These are phyloP conservation scores for Pogonomyrmex californicus DNA, from an alignment of 1,140 invertebrate genomes.

Conservation along the genomic window DNA sequence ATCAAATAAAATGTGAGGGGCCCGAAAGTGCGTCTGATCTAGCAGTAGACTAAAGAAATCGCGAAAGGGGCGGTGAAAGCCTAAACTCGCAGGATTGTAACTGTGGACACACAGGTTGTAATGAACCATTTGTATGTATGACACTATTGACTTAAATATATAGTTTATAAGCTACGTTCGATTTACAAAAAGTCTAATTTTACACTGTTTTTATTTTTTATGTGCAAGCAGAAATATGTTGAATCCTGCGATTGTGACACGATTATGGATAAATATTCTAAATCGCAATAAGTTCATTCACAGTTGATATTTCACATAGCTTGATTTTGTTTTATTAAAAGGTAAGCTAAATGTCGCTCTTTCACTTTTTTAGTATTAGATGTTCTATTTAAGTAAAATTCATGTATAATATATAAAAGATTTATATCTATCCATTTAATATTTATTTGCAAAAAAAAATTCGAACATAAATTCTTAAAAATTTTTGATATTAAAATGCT, in stretches of 20 bases:
- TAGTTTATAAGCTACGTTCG: slow-evolving; percentile 57
- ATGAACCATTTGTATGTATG: slow-evolving; percentile 61
- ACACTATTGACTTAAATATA: slow-evolving; percentile 64
- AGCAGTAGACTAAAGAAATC: slow-evolving; percentile 40
- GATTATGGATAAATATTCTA: slow-evolving; percentile 11
- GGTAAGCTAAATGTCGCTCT: neutral
- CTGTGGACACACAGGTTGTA: slow-evolving; percentile 57
- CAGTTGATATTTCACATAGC: neutral
- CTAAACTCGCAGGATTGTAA: slow-evolving; percentile 58
- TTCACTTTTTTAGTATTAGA: neutral
- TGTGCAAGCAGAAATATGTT: neutral
- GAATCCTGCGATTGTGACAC: neutral
- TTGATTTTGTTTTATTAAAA: slow-evolving; percentile 5
- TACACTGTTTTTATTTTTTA: slow-evolving; percentile 39
- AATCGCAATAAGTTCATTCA: neutral
- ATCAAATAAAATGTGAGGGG: neutral
- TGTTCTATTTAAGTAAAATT: slow-evolving; percentile 6
- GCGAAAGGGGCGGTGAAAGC: slow-evolving; percentile 36
- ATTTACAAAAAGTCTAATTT: slow-evolving; percentile 45
- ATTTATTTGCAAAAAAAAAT: slow-evolving; percentile 9
- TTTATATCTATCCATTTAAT: slow-evolving; percentile 3
- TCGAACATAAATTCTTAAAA: neutral
- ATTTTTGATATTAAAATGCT: neutral
- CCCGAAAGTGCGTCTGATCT: slow-evolving; percentile 31
- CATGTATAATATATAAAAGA: slow-evolving; percentile 9